Conservation (phyloP, 2,113 vertebrate genomes). For the Trichechus manatus region DNA sequence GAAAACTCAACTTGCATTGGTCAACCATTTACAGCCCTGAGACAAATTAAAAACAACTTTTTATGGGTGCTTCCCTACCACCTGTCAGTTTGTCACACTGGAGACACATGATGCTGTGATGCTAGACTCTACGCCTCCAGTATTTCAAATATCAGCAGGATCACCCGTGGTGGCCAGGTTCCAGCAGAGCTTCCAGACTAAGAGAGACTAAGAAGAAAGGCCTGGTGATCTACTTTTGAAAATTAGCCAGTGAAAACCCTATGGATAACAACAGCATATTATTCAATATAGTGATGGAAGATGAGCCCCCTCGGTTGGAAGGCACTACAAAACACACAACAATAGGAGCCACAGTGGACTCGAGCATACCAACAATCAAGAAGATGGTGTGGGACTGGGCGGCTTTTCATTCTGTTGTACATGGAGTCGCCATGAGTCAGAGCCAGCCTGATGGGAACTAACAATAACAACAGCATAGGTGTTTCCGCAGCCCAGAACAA, state of each 20-base stretch:
- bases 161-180: background rate
- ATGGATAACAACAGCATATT: background rate
- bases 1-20: background rate
- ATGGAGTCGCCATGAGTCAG: background rate
- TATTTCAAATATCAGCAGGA: background rate
- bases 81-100: background rate
- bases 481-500: background rate
- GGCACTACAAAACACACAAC: background rate
- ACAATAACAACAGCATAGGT: background rate
- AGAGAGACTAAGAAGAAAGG: background rate
- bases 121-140: background rate
- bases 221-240: background rate
- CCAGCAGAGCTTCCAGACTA: background rate
- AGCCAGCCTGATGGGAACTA: background rate
- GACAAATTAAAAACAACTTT: background rate
- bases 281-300: background rate
- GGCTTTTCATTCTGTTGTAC: background rate
- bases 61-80: background rate
- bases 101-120: background rate
- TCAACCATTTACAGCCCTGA: background rate
- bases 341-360: background rate
- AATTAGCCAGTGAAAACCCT: background rate
- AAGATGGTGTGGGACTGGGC: background rate
- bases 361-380: background rate
- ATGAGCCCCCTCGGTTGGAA: background rate